Conservation (phyloP, 2,113 vertebrate genomes). For the human (Homo sapiens) region GRCh38 chr6:15676501-15677000, state of each 20-base stretch:
- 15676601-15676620: background rate
- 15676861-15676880: background rate
- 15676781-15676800: background rate
- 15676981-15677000: background rate
- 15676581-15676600: background rate
- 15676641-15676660: background rate
- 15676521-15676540: background rate
- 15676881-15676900: background rate
- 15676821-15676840: background rate
- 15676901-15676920: background rate
- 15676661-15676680: background rate
- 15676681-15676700: background rate
- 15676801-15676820: background rate
- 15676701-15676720: background rate
- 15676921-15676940: conserved; percentile 17
- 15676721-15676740: background rate
- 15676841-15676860: background rate
- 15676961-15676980: background rate
- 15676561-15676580: background rate
- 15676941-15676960: background rate
- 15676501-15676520: background rate
- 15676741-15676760: background rate
- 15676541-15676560: background rate
- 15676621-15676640: background rate
- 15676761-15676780: background rate